phyloP scores from a whole-genome alignment of 2,888 invertebrate species.

The Gibbula magus region DNA sequence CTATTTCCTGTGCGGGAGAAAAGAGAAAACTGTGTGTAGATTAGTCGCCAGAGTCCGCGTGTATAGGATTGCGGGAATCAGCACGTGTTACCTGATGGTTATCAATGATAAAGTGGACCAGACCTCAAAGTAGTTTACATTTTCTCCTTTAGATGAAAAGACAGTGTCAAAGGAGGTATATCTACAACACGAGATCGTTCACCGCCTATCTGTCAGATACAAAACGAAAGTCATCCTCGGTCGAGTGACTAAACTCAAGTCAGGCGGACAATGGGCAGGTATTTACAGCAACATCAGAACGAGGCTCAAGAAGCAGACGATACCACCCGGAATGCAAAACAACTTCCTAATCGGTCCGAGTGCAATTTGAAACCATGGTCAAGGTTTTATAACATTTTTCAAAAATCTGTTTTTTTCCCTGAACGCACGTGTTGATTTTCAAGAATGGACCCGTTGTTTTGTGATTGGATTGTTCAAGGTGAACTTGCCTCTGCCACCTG shows the following conservation, averaged over 20 bases:
- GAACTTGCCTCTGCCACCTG: background rate
- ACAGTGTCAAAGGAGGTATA: background rate
- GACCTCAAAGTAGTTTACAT: background rate
- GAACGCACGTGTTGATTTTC: slow-evolving; percentile 7
- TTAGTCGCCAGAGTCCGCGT: background rate
- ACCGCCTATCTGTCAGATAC: background rate
- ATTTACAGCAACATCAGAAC: too few relatives aligned
- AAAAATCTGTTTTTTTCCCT: background rate
- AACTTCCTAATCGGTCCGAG: background rate
- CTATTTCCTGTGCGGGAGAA: background rate
- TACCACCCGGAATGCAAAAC: slow-evolving; percentile 1
- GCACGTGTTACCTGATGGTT: background rate
- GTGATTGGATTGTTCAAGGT: background rate
- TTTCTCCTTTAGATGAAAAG: slow-evolving; percentile 10
- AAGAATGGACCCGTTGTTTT: slow-evolving; percentile 10
- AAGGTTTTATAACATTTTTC: slow-evolving; percentile 10
- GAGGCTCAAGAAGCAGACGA: background rate
- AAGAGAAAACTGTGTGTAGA: background rate
- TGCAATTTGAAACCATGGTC: background rate
- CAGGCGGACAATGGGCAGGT: background rate
- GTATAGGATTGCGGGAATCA: background rate
- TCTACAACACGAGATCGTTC: background rate
- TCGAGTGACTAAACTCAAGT: slow-evolving; percentile 17
- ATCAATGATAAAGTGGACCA: background rate
- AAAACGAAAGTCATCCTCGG: background rate